Conservation (phyloP, 1,140 invertebrate species). For the Mamestra configurata region DNA sequence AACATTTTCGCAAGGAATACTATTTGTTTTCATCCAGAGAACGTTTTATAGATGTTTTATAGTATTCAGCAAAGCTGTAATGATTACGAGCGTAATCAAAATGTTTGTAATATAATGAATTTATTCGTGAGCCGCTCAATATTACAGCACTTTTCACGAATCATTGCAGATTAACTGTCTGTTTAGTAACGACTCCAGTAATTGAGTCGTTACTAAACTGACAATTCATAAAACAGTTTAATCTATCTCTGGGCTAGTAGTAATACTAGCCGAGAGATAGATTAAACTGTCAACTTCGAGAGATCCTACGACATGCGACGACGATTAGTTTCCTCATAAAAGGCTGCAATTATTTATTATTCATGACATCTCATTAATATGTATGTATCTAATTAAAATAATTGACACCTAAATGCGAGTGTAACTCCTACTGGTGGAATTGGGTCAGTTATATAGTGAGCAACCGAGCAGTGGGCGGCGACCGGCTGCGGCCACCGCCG, state of each 20-base stretch:
- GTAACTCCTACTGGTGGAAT: slow-evolving; percentile 13
- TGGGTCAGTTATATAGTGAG: slow-evolving; percentile 13
- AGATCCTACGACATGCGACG: neutral
- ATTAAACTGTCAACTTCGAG: slow-evolving; percentile 4
- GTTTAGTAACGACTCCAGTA: neutral
- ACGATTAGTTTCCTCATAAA: slow-evolving; percentile 7
- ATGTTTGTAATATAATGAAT: neutral
- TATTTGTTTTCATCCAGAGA: neutral
- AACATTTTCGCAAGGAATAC: slow-evolving; percentile 19
- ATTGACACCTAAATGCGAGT: slow-evolving; percentile 31
- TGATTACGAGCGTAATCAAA: neutral
- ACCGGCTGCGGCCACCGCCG: neutral
- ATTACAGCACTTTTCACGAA: neutral
- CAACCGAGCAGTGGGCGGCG: slow-evolving; percentile 3
- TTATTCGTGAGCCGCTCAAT: slow-evolving; percentile 2
- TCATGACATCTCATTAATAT: slow-evolving; percentile 39
- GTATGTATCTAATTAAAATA: slow-evolving; percentile 24
- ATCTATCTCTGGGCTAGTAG: no score
- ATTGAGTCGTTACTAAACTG: no score
- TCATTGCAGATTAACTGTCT: neutral
- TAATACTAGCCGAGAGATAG: no score
- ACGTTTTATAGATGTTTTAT: neutral
- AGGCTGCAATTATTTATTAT: slow-evolving; percentile 20
- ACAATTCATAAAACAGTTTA: no score
- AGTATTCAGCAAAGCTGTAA: neutral